phyloP scores from a whole-genome alignment of 92 coral and sea anemone genomes.

The Palythoa heliodiscus region DNA sequence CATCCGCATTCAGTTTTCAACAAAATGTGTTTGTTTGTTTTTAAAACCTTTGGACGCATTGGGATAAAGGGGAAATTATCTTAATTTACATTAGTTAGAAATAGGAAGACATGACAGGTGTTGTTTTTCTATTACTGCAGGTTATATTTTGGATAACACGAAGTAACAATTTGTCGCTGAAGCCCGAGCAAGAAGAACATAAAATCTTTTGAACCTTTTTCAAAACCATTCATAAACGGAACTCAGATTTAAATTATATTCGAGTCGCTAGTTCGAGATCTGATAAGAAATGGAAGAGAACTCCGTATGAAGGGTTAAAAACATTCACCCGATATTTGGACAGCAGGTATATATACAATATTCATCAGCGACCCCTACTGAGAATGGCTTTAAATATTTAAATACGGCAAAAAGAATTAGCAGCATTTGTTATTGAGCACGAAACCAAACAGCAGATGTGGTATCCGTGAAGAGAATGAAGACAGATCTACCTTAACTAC shows the following conservation, averaged over 20 bases:
- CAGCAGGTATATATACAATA: not conserved
- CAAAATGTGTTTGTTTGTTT: not conserved
- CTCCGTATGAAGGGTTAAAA: not conserved
- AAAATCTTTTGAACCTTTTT: not conserved
- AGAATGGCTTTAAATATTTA: conserved; percentile 3
- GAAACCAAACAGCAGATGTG: not conserved
- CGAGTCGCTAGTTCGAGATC: not conserved
- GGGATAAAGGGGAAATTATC: not conserved
- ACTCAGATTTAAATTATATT: not conserved
- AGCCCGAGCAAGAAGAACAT: not conserved
- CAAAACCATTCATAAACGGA: not conserved
- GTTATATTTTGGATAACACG: conserved; percentile 2
- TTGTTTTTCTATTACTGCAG: not conserved
- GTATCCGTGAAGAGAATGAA: not conserved
- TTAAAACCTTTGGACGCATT: not conserved
- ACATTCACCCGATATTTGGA: not conserved
- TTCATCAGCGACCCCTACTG: not conserved
- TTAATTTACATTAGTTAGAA: conserved; percentile 19
- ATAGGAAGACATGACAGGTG: conserved; percentile 28
- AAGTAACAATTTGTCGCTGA: conserved; percentile 13
- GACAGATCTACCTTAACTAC: not conserved
- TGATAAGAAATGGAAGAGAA: not conserved
- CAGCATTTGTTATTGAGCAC: not conserved
- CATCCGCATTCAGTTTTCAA: not conserved
- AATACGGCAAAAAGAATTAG: not conserved